These are phyloP conservation scores for Isoperla grammatica DNA, from an alignment of 2,888 invertebrate species.

Conservation along the genomic window DNA sequence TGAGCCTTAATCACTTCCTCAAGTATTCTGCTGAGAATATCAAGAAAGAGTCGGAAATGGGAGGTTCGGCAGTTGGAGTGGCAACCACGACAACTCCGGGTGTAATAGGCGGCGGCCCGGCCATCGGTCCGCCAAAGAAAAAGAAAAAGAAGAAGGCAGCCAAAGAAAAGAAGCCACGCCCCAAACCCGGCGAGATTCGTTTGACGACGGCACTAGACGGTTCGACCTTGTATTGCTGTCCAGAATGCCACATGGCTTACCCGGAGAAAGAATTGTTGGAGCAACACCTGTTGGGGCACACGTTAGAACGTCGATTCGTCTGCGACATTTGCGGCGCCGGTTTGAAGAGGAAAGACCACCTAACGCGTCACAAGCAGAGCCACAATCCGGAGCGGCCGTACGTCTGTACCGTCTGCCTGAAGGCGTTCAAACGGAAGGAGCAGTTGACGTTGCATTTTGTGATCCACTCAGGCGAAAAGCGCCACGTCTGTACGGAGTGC, in stretches of 20 bases:
- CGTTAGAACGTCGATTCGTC: conserved; percentile 76
- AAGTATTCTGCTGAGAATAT: conserved; percentile 71
- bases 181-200: conserved; percentile 78
- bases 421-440: conserved; percentile 84
- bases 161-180: conserved; percentile 75
- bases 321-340: conserved; percentile 88
- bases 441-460: conserved; percentile 84
- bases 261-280: conserved; percentile 78
- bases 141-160: conserved; percentile 66
- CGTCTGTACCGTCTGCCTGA: conserved; percentile 80
- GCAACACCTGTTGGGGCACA: conserved; percentile 81
- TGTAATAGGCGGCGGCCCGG: conserved; percentile 36
- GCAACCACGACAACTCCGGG: conserved; percentile 41
- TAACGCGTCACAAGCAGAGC: conserved; percentile 80
- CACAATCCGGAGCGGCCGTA: conserved; percentile 86
- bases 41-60: conserved; percentile 61
- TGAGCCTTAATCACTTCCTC: conserved; percentile 76
- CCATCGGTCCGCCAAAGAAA: conserved; percentile 57
- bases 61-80: conserved; percentile 25
- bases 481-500: conserved; percentile 81
- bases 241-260: conserved; percentile 86
- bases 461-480: conserved; percentile 75
- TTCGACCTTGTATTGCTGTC: conserved; percentile 79
- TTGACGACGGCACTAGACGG: conserved; percentile 59
- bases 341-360: conserved; percentile 78